Evolutionary conservation across 2,888 invertebrate genomes (phyloP).

Genomic region (Drosophila neotestacea): DNA sequence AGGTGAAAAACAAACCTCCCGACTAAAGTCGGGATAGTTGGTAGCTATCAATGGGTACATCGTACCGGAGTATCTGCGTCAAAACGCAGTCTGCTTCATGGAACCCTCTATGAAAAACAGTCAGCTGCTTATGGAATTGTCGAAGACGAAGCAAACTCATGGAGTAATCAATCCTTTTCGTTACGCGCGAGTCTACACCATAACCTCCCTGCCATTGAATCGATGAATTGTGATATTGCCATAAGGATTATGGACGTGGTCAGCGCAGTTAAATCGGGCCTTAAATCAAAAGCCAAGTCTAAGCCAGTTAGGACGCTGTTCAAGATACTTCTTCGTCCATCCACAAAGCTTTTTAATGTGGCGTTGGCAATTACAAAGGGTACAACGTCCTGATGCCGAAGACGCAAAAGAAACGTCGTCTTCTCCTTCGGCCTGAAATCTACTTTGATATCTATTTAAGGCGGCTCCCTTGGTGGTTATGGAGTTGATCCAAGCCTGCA

Average conservation of each 20-base stretch:
- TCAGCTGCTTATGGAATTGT: constrained; percentile 55
- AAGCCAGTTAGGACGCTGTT: neutral
- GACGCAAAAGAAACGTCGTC: constrained; percentile 47
- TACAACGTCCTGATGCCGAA: constrained; percentile 52
- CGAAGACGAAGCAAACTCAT: constrained; percentile 62
- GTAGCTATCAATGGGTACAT: neutral
- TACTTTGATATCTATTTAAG: constrained; percentile 73
- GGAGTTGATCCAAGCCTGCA: constrained; percentile 63
- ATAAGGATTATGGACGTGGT: constrained; percentile 39
- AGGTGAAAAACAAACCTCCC: constrained; percentile 2
- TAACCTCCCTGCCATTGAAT: constrained; percentile 44
- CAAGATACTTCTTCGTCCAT: neutral
- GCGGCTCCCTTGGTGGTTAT: constrained; percentile 73
- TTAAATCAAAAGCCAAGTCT: neutral
- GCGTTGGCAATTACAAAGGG: constrained; percentile 48
- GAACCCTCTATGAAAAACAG: constrained; percentile 58
- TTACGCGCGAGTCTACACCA: constrained; percentile 26
- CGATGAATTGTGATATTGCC: constrained; percentile 48
- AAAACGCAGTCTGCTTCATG: constrained; percentile 55
- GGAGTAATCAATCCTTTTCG: constrained; percentile 57
- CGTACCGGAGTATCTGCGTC: constrained; percentile 31
- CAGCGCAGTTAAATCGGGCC: constrained; percentile 52
- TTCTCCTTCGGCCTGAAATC: constrained; percentile 70
- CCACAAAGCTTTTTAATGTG: neutral
- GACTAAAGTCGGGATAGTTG: neutral